Percentiles rank a stretch among this genome's conserved stretches.
These are phyloP conservation scores for Fragum whitleyi DNA, from an alignment of 2,888 invertebrate species.

Conservation along the genomic window DNA sequence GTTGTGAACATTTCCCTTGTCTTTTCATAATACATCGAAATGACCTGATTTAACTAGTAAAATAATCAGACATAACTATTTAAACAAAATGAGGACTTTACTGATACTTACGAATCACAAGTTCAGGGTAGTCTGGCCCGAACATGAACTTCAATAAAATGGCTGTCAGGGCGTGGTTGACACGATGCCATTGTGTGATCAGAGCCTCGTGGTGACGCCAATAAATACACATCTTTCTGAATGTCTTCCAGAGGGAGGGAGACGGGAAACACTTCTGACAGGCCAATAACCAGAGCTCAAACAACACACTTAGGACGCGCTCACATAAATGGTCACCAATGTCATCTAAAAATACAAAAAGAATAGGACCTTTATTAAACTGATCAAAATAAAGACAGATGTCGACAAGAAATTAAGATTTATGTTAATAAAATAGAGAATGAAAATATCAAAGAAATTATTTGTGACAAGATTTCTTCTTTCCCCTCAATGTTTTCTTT, in stretches of 20 bases:
- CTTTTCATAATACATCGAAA: too few species aligned
- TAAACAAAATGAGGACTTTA: too few species aligned
- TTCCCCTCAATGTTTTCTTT: too few species aligned
- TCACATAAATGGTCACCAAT: conserved; percentile 98
- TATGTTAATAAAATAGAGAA: too few species aligned
- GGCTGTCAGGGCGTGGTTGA: conserved; percentile 95
- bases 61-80: too few species aligned
- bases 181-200: conserved; percentile 97
- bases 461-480: too few species aligned
- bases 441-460: too few species aligned
- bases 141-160: conserved; percentile 94
- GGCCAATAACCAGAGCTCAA: conserved; percentile 94
- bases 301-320: conserved; percentile 95
- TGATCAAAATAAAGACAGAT: too few species aligned
- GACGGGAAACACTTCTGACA: conserved; percentile 95
- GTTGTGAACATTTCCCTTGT: too few species aligned
- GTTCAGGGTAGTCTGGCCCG: conserved; percentile 87
- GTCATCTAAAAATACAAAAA: conserved; percentile 88
- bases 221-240: conserved; percentile 95
- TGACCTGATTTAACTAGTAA: too few species aligned
- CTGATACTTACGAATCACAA: conserved; percentile 82
- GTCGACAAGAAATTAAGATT: too few species aligned
- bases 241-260: conserved; percentile 97
- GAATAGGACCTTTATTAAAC: neutral
- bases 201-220: conserved; percentile 98